A percentile compares a stretch with the other conserved stretches of the same genome.
Conservation (phyloP, 1,140 invertebrate genomes). For the Cotesia vestalis region DNA sequence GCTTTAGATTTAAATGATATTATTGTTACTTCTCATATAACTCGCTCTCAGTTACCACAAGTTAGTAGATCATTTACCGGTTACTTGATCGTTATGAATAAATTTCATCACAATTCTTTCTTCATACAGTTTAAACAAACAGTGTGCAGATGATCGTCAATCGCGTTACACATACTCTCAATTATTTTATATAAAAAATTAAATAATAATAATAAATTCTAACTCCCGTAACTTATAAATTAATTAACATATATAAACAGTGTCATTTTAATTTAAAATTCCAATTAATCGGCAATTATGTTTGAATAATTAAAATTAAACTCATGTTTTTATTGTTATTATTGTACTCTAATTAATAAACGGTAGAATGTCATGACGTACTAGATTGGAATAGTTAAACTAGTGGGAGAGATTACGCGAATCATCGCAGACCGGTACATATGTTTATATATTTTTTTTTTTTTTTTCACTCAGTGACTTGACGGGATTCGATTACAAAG, state of each 20-base stretch:
- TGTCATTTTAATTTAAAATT: too few relatives aligned
- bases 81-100: too few relatives aligned
- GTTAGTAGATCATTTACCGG: not conserved
- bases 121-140: too few relatives aligned
- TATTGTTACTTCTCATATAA: not conserved
- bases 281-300: too few relatives aligned
- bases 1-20: not conserved
- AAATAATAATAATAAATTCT: too few relatives aligned
- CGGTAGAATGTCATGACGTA: conserved; percentile 1
- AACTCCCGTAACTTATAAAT: too few relatives aligned
- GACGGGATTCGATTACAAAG: conserved; percentile 26
- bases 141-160: too few relatives aligned
- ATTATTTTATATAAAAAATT: too few relatives aligned
- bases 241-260: too few relatives aligned
- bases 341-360: conserved; percentile 19
- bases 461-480: conserved; percentile 41
- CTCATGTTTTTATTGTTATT: not conserved
- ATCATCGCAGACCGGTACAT: conserved; percentile 17
- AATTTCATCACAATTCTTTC: too few relatives aligned
- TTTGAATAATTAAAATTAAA: too few relatives aligned
- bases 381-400: not conserved
- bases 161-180: too few relatives aligned
- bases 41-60: not conserved
- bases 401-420: conserved; percentile 37
- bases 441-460: conserved; percentile 3